Evolutionary conservation across 2,888 invertebrate species (phyloP).

Genomic region (Nomada lathburiana): DNA sequence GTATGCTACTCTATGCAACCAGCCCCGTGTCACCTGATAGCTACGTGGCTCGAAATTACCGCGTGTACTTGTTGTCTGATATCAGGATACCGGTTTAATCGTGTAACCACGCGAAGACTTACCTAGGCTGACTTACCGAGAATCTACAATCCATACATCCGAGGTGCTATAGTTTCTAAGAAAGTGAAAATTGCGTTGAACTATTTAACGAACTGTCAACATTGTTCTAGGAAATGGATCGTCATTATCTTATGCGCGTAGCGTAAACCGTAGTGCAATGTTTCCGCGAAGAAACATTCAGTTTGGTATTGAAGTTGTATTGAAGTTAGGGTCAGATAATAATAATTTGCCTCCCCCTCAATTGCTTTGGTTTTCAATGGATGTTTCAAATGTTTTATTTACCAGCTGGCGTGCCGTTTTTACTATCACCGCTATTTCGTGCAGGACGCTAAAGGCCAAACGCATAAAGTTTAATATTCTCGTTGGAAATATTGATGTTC

Average conservation of each 20-base stretch:
- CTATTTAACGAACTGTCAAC: background rate
- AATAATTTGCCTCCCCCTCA: no score
- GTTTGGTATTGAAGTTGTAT: no score
- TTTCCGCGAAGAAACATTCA: background rate
- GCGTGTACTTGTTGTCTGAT: background rate
- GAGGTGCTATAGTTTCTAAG: background rate
- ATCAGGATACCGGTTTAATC: background rate
- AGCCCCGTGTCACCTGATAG: slow-evolving; percentile 16
- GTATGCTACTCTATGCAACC: slow-evolving; percentile 11
- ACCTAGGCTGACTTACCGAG: background rate
- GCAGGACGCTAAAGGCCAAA: background rate
- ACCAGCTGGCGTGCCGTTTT: no score
- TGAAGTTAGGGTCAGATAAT: no score
- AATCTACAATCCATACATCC: background rate
- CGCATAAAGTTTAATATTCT: background rate
- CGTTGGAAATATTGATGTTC: no score
- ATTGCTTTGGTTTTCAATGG: no score
- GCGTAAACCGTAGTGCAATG: no score
- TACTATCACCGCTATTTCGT: background rate
- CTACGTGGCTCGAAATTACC: background rate
- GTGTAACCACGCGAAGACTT: background rate
- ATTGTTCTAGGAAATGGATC: background rate
- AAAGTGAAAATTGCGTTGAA: background rate
- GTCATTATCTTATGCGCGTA: background rate
- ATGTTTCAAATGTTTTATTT: no score